Evolutionary conservation across 2,113 vertebrate species (phyloP).

Genomic region (Paedocypris sp.): DNA sequence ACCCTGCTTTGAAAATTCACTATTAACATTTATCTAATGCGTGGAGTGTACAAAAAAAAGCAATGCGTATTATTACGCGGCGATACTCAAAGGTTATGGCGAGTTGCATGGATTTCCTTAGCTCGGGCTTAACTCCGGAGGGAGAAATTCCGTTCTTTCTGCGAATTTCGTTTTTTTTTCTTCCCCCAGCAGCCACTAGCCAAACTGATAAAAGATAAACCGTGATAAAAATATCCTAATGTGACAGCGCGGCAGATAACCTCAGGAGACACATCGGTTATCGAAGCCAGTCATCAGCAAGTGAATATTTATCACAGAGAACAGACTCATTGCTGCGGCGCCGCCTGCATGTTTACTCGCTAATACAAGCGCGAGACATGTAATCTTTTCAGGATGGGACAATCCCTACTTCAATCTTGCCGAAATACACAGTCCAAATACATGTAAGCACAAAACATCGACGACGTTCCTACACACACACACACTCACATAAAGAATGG

Average conservation of each 20-base stretch:
- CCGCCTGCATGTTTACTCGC: slow-evolving; percentile 53
- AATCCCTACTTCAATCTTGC: slow-evolving; percentile 12
- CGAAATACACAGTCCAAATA: background rate
- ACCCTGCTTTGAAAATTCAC: slow-evolving; percentile 54
- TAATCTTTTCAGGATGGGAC: slow-evolving; percentile 17
- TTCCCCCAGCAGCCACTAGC: slow-evolving; percentile 54
- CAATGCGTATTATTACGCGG: slow-evolving; percentile 39
- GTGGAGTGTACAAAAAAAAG: slow-evolving; percentile 26
- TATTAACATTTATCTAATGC: slow-evolving; percentile 61
- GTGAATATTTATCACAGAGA: slow-evolving; percentile 68
- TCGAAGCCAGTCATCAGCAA: slow-evolving; percentile 61
- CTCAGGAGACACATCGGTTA: slow-evolving; percentile 61
- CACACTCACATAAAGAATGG: no score
- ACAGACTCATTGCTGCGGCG: slow-evolving; percentile 48
- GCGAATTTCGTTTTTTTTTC: no score
- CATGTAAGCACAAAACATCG: background rate
- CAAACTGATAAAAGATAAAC: slow-evolving; percentile 65
- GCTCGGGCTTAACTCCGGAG: slow-evolving; percentile 50
- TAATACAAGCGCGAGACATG: slow-evolving; percentile 40
- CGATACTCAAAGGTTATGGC: slow-evolving; percentile 53
- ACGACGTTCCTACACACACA: background rate
- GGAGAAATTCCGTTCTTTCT: slow-evolving; percentile 45
- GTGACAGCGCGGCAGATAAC: slow-evolving; percentile 62
- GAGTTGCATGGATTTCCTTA: slow-evolving; percentile 55
- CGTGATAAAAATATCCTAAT: slow-evolving; percentile 70